These are phyloP conservation scores for Melanerpes formicivorus DNA, from an alignment of 2,113 vertebrate species.

Conservation along the genomic window DNA sequence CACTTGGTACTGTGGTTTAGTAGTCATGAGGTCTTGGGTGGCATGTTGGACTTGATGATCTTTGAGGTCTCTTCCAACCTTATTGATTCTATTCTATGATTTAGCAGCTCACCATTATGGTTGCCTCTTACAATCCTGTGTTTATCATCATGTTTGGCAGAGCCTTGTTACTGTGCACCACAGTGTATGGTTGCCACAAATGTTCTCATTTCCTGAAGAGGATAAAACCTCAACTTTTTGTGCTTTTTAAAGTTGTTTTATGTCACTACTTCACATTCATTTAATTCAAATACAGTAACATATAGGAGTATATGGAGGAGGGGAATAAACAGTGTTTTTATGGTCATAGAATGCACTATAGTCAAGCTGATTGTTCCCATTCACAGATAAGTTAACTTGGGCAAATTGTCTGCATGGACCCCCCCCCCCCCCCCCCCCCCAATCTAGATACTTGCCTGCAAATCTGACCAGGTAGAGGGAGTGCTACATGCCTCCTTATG, in stretches of 20 bases:
- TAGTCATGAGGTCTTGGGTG: no score
- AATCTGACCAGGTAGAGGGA: background rate
- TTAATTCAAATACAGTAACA: background rate
- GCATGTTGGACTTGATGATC: no score
- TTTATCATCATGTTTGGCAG: background rate
- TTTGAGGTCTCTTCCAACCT: no score
- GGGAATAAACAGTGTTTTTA: background rate
- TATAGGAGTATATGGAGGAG: background rate
- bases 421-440: no score
- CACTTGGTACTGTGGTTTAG: no score
- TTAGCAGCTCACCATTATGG: background rate
- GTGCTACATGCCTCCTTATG: background rate
- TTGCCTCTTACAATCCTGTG: background rate
- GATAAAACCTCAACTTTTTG: background rate
- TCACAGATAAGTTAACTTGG: background rate
- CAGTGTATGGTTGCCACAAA: background rate
- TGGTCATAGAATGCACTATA: background rate
- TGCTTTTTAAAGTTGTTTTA: background rate
- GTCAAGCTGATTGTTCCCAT: background rate
- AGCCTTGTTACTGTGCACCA: background rate
- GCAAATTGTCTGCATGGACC: background rate
- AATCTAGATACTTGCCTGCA: background rate
- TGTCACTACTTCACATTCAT: rapidly evolving
- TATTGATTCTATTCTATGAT: background rate
- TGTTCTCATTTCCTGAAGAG: background rate